Evolutionary conservation across 37 sponge, comb jelly and placozoan genomes (phyloP).

Genomic region (Hormiphora californensis): DNA sequence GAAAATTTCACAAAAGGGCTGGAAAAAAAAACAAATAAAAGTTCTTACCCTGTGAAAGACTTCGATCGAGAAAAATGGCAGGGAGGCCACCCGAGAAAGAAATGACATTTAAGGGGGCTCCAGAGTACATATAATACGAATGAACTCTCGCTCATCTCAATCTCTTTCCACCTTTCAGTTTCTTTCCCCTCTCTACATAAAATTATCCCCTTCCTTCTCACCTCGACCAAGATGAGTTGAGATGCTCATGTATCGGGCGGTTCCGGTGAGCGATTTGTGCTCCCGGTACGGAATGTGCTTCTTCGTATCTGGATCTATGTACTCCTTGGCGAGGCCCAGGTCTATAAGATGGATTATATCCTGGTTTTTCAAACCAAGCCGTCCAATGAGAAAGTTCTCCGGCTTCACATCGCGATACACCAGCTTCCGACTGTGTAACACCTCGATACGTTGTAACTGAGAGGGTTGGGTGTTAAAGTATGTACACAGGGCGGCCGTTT

Average conservation of each 20-base stretch:
- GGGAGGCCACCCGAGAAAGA: too few species aligned
- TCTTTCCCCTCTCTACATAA: too few species aligned
- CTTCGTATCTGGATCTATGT: conserved; percentile 85
- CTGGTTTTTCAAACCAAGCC: conserved; percentile 66
- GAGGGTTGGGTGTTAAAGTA: background rate
- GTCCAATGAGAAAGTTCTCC: conserved; percentile 96
- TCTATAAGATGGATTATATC: conserved; percentile 91
- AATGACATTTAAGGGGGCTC: too few species aligned
- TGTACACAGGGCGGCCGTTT: background rate
- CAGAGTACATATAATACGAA: too few species aligned
- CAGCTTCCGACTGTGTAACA: conserved; percentile 92
- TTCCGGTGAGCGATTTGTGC: conserved; percentile 97
- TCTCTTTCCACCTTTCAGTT: too few species aligned
- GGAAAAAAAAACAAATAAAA: too few species aligned
- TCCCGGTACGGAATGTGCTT: conserved; percentile 98
- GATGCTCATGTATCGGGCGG: conserved; percentile 99
- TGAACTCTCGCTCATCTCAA: too few species aligned
- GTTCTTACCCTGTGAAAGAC: too few species aligned
- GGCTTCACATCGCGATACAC: conserved; percentile 98
- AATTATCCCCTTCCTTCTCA: too few species aligned
- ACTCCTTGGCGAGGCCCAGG: conserved; percentile 99
- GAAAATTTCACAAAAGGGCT: too few species aligned
- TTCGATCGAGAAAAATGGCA: too few species aligned
- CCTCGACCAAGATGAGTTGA: conserved; percentile 98
- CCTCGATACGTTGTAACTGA: conserved; percentile 87